These are phyloP conservation scores for Chaenodraco wilsoni DNA, from an alignment of 2,797 vertebrate species.

Conservation along the genomic window DNA sequence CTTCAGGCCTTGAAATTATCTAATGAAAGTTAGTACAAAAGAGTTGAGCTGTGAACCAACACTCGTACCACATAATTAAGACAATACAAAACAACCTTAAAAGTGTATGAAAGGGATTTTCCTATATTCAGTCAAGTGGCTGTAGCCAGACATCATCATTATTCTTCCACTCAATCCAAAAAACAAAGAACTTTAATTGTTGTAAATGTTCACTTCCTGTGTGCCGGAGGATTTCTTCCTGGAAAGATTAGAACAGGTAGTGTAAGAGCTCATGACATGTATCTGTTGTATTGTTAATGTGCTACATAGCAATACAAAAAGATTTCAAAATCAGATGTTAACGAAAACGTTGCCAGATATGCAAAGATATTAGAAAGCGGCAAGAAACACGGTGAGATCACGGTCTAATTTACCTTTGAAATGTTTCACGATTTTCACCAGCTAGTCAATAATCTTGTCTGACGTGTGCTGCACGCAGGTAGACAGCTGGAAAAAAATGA, in stretches of 20 bases:
- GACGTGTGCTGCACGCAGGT: neutral
- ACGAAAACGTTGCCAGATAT: neutral
- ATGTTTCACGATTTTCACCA: neutral
- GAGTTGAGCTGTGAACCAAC: slow-evolving; percentile 22
- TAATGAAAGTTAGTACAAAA: slow-evolving; percentile 41
- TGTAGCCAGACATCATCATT: slow-evolving; percentile 38
- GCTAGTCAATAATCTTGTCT: neutral
- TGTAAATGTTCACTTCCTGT: slow-evolving; percentile 26
- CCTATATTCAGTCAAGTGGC: slow-evolving; percentile 33
- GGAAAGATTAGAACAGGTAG: slow-evolving; percentile 6
- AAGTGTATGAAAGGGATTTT: slow-evolving; percentile 32
- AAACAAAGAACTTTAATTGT: slow-evolving; percentile 28
- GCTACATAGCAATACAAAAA: neutral
- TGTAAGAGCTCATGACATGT: neutral
- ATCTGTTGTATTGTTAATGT: neutral
- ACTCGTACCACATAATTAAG: slow-evolving; percentile 35
- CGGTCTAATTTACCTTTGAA: neutral
- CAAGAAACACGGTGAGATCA: neutral
- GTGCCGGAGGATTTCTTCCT: neutral
- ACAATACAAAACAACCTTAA: no score
- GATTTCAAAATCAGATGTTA: neutral
- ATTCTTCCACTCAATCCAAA: slow-evolving; percentile 40
- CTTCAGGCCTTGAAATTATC: slow-evolving; percentile 26
- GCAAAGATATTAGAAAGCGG: no score
- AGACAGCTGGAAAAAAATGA: neutral